Evolutionary conservation across 2,113 vertebrate species (phyloP).

Genomic region (Embiotoca jacksoni): DNA sequence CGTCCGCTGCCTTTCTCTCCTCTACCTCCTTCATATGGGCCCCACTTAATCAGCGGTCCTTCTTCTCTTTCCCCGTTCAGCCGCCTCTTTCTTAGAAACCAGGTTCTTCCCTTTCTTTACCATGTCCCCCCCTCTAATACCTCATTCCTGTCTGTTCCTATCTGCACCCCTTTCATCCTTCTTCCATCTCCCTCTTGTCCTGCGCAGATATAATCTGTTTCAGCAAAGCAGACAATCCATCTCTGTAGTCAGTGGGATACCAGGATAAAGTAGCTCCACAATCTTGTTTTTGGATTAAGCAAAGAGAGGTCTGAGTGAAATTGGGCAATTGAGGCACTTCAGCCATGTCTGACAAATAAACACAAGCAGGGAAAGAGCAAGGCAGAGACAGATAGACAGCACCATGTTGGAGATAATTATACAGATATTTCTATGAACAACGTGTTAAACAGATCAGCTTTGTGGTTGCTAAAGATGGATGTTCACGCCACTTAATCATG

Average conservation of each 20-base stretch:
- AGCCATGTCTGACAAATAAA: constrained; percentile 3
- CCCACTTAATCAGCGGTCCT: constrained; percentile 60
- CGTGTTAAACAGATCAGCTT: not conserved
- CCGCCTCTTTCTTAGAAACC: constrained; percentile 14
- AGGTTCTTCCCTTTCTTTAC: constrained; percentile 24
- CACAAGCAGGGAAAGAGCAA: constrained; percentile 2
- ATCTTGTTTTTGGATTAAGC: constrained; percentile 69
- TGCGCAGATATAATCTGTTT: constrained; percentile 77
- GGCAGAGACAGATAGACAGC: constrained; percentile 6
- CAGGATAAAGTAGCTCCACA: constrained; percentile 40
- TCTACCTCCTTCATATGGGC: constrained; percentile 40
- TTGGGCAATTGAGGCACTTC: constrained; percentile 20
- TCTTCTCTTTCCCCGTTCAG: constrained; percentile 39
- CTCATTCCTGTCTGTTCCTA: constrained; percentile 20
- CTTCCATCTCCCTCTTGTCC: constrained; percentile 60
- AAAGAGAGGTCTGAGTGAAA: constrained; percentile 38
- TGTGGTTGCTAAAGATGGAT: constrained; percentile 8
- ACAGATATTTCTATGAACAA: not conserved
- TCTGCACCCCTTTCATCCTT: constrained; percentile 48
- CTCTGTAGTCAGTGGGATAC: constrained; percentile 42
- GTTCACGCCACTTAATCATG: not conserved
- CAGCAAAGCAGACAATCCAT: constrained; percentile 74
- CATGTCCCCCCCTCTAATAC: not conserved
- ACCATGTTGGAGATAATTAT: not conserved
- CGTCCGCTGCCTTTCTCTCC: constrained; percentile 45